Evolutionary conservation across 2,797 vertebrate genomes (phyloP).

Genomic region (Gobionotothen gibberifrons): DNA sequence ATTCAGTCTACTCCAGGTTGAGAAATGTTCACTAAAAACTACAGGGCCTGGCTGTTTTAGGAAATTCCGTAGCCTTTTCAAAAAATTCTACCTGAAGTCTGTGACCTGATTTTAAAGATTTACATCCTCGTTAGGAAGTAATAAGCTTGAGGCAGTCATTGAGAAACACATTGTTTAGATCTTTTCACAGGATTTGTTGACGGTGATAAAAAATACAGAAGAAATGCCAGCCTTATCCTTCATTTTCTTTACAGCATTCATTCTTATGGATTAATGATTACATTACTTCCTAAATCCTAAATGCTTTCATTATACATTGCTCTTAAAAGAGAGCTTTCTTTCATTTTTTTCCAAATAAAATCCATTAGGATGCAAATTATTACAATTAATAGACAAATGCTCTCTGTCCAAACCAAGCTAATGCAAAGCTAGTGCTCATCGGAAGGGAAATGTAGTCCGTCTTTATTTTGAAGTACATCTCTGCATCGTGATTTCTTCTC

Average conservation of each 20-base stretch:
- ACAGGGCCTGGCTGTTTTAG: background rate
- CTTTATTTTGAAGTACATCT: conserved; percentile 45
- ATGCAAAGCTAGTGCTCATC: background rate
- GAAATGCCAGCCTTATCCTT: background rate
- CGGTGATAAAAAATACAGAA: background rate
- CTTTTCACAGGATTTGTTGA: conserved; percentile 11
- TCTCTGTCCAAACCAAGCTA: conserved; percentile 13
- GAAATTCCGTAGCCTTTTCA: background rate
- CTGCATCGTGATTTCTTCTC: conserved; percentile 49
- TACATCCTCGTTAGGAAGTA: background rate
- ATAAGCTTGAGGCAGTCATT: background rate
- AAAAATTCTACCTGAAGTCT: background rate
- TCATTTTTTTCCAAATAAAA: conserved; percentile 24
- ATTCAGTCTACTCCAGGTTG: conserved; percentile 4
- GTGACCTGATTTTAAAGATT: background rate
- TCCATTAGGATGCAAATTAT: conserved; percentile 18
- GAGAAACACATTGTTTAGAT: background rate
- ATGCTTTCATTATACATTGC: conserved; percentile 29
- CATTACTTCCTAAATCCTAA: conserved; percentile 43
- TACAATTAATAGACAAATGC: conserved; percentile 5
- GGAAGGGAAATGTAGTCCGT: conserved; percentile 30
- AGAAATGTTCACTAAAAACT: background rate
- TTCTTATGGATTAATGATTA: conserved; percentile 15
- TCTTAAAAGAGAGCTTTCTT: conserved; percentile 4
- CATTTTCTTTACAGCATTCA: conserved; percentile 16